Conservation (phyloP, 2,888 invertebrate species). For the Kryphioiulus occultus region DNA sequence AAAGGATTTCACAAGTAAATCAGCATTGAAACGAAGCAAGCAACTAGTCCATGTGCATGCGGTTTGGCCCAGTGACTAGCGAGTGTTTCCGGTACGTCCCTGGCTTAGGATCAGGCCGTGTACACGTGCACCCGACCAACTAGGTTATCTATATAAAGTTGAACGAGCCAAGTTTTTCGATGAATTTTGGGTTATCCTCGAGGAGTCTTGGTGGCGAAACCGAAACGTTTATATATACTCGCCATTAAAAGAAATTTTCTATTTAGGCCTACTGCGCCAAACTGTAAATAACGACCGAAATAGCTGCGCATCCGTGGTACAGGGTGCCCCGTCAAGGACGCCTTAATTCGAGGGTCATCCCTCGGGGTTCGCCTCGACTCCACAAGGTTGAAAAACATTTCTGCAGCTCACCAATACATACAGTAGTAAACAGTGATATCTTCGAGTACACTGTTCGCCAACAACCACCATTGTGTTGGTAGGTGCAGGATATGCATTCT, state of each 20-base stretch:
- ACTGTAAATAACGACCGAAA: neutral
- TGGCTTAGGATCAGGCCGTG: neutral
- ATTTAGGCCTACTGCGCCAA: constrained; percentile 1
- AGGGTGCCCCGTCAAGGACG: neutral
- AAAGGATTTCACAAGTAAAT: neutral
- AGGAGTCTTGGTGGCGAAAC: constrained; percentile 1
- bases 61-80: no score
- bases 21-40: neutral
- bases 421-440: no score
- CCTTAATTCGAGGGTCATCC: neutral
- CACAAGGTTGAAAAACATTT: no score
- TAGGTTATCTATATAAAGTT: constrained; percentile 35
- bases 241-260: constrained; percentile 11
- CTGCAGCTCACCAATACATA: no score
- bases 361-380: no score
- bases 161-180: constrained; percentile 15
- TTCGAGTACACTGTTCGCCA: no score
- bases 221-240: constrained; percentile 4
- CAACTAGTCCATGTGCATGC: neutral
- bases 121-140: neutral
- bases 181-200: constrained; percentile 16
- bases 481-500: no score
- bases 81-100: neutral
- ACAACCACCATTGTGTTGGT: no score
- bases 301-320: neutral